Conservation (phyloP, 2,888 invertebrate species). For the Agonopterix arenella region DNA sequence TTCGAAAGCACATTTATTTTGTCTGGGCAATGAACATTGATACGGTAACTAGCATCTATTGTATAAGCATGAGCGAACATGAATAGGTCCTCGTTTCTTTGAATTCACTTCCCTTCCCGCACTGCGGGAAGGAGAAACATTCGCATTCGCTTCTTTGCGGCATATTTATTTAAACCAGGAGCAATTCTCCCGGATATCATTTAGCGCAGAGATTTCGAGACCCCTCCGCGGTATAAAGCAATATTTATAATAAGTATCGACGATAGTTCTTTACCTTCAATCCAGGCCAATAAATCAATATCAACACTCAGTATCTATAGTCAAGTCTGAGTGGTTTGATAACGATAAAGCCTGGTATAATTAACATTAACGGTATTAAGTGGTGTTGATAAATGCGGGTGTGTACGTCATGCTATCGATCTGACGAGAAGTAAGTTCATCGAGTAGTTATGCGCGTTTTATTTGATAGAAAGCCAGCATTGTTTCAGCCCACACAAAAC, state of each 20-base stretch:
- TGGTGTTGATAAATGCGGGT: conserved; percentile 18
- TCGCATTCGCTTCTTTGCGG: not conserved
- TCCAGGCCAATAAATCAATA: conserved; percentile 29
- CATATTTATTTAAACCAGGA: not conserved
- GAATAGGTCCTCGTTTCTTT: not conserved
- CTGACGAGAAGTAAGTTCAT: conserved; percentile 18
- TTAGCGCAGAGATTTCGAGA: conserved; percentile 1
- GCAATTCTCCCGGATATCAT: not conserved
- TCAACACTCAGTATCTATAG: conserved; percentile 19
- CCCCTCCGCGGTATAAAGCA: not conserved
- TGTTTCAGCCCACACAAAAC: conserved; percentile 44
- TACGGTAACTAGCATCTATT: too few relatives aligned
- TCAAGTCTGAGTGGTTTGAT: conserved; percentile 28
- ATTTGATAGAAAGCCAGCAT: conserved; percentile 42
- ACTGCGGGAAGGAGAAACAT: not conserved
- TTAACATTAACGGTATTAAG: conserved; percentile 28
- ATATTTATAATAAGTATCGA: too few relatives aligned
- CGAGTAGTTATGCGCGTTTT: conserved; percentile 9
- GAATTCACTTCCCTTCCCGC: too few relatives aligned
- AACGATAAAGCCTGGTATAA: conserved; percentile 32
- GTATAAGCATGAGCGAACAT: not conserved
- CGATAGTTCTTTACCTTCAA: too few relatives aligned
- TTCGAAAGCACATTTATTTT: too few relatives aligned
- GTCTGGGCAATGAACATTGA: too few relatives aligned
- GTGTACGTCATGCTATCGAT: conserved; percentile 40